Evolutionary conservation across 2,113 vertebrate species (phyloP).

Genomic region (Platycercus adscitus): DNA sequence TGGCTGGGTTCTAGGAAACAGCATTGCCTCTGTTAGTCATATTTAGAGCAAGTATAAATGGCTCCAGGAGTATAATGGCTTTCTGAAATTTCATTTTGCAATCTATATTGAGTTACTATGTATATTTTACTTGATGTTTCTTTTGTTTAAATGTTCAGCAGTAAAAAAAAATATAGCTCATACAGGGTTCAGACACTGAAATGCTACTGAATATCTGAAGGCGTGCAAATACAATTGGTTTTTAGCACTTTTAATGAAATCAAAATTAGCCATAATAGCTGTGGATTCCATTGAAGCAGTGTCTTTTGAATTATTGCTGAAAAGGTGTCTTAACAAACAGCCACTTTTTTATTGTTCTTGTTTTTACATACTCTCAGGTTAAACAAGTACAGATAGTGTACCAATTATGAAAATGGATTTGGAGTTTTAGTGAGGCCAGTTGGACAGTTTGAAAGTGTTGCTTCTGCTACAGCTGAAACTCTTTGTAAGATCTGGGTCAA

Average conservation of each 20-base stretch:
- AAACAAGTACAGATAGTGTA: not conserved
- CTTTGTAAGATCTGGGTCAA: not conserved
- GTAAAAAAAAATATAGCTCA: conserved; percentile 41
- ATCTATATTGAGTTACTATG: not conserved
- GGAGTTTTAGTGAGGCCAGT: not conserved
- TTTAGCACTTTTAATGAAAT: not conserved
- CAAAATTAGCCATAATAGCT: not conserved
- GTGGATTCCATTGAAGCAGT: not conserved
- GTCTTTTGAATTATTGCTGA: conserved; percentile 32
- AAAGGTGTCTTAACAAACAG: conserved; percentile 14
- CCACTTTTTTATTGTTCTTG: not conserved
- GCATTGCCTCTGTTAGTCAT: not conserved
- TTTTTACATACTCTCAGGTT: not conserved
- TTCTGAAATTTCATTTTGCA: conserved; percentile 57
- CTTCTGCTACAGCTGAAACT: not conserved
- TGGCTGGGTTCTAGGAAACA: not conserved
- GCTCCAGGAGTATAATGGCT: conserved; percentile 1
- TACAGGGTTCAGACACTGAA: not conserved
- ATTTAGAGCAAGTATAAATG: conserved; percentile 39
- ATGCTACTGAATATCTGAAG: not conserved
- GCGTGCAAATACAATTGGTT: not conserved
- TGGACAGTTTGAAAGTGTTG: not conserved
- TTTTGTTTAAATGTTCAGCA: conserved; percentile 48
- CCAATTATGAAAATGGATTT: not conserved
- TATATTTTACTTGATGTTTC: conserved; percentile 37